These are phyloP conservation scores for Gallinago media DNA, from an alignment of 2,113 vertebrate genomes.

Conservation along the genomic window DNA sequence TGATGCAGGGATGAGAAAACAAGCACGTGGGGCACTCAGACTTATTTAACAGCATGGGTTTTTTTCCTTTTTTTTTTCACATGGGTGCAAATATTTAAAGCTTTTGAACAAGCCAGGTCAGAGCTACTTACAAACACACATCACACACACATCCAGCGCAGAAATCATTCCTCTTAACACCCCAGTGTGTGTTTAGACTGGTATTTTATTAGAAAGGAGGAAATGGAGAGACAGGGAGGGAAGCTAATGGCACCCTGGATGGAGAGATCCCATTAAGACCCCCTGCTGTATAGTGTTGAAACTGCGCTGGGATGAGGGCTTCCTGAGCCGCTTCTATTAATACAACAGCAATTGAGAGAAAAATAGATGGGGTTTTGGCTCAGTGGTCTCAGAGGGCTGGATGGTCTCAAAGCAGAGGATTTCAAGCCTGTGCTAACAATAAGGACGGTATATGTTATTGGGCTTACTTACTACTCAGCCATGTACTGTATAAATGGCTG, in stretches of 20 bases:
- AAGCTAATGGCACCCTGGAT: conserved; percentile 46
- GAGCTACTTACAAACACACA: background rate
- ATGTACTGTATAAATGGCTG: background rate
- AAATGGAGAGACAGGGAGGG: background rate
- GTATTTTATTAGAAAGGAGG: conserved; percentile 2
- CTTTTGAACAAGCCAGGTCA: background rate
- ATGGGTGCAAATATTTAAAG: background rate
- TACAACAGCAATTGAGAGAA: background rate
- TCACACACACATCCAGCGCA: background rate
- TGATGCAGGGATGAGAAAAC: background rate
- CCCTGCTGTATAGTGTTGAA: conserved; percentile 56
- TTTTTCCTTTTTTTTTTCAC: fast-evolving
- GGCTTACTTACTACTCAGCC: background rate
- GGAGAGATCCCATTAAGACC: conserved; percentile 39
- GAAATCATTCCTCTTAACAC: conserved; percentile 24
- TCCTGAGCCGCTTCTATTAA: conserved; percentile 42
- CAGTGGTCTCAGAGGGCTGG: conserved; percentile 4
- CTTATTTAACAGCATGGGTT: background rate
- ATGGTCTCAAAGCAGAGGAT: background rate
- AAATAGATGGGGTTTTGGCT: conserved; percentile 4
- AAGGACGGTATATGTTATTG: background rate
- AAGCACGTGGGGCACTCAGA: background rate
- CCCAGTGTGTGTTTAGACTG: conserved; percentile 39
- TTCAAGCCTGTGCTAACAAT: conserved; percentile 17
- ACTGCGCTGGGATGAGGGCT: background rate